Conservation (phyloP, 2,797 vertebrate species). For the Sebastes umbrosus region DNA sequence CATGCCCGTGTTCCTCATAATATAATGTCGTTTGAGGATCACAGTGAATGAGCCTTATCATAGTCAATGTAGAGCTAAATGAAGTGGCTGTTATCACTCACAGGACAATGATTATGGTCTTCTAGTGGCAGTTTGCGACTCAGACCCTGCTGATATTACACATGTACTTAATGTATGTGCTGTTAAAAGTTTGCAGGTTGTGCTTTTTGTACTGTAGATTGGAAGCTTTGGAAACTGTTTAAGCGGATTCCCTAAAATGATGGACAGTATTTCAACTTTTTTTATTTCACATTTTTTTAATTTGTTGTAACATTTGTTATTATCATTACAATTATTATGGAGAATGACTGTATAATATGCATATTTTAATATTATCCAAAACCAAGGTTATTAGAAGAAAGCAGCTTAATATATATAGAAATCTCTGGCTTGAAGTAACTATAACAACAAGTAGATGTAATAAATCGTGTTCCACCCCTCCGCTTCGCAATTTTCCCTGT, state of each 20-base stretch:
- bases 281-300: too few species aligned
- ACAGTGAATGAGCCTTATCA: constrained; percentile 65
- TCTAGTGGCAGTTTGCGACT: constrained; percentile 27
- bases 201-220: not conserved
- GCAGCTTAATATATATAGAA: not conserved
- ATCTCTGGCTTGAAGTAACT: not conserved
- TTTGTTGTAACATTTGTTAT: too few species aligned
- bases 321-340: not conserved
- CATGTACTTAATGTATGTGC: constrained; percentile 15
- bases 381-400: not conserved
- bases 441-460: not conserved
- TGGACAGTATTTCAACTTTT: too few species aligned
- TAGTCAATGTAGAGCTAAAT: constrained; percentile 64
- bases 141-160: constrained; percentile 20
- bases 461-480: too few species aligned
- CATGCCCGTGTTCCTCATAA: constrained; percentile 62
- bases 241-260: too few species aligned
- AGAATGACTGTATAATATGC: not conserved
- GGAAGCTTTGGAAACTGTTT: too few species aligned
- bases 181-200: constrained; percentile 1
- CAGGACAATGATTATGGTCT: constrained; percentile 46
- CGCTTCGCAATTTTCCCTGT: accelerated
- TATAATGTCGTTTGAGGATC: constrained; percentile 64
- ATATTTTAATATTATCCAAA: not conserved
- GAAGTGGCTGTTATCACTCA: constrained; percentile 66